Percentiles rank a stretch among this genome's conserved stretches.
Conservation (phyloP, 2,797 vertebrate species). For the Mallotus villosus region DNA sequence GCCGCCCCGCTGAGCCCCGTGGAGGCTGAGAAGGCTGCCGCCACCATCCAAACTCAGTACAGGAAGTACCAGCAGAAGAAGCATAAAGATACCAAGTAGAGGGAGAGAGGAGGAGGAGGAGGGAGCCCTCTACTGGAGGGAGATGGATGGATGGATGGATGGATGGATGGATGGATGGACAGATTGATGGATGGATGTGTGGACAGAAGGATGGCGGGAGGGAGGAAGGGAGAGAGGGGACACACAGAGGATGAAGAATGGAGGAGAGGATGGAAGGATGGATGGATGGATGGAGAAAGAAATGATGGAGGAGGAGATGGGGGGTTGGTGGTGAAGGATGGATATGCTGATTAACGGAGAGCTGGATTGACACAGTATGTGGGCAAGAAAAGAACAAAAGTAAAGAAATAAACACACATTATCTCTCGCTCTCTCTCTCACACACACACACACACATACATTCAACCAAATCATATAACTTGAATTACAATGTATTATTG, state of each 20-base stretch:
- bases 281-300: not conserved
- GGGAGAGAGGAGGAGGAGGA: not conserved
- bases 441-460: not conserved
- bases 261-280: not conserved
- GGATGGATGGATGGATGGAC: too few relatives aligned
- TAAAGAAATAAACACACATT: too few relatives aligned
- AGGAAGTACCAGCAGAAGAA: slow-evolving; percentile 86
- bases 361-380: too few relatives aligned
- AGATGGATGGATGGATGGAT: not conserved
- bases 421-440: too few relatives aligned
- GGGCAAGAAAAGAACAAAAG: too few relatives aligned
- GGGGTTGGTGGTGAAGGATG: not conserved
- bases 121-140: not conserved
- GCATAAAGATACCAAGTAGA: slow-evolving; percentile 68
- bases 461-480: not conserved
- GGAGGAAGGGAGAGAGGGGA: too few relatives aligned
- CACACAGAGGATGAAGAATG: too few relatives aligned
- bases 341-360: too few relatives aligned
- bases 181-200: too few relatives aligned
- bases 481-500: not conserved
- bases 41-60: slow-evolving; percentile 83
- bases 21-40: slow-evolving; percentile 70
- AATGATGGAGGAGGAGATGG: not conserved
- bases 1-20: slow-evolving; percentile 54
- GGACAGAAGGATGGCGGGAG: too few relatives aligned